A percentile compares a stretch with the other conserved stretches of the same genome.
phyloP scores from a whole-genome alignment of 2,888 invertebrate species.

The Nomada fucata region DNA sequence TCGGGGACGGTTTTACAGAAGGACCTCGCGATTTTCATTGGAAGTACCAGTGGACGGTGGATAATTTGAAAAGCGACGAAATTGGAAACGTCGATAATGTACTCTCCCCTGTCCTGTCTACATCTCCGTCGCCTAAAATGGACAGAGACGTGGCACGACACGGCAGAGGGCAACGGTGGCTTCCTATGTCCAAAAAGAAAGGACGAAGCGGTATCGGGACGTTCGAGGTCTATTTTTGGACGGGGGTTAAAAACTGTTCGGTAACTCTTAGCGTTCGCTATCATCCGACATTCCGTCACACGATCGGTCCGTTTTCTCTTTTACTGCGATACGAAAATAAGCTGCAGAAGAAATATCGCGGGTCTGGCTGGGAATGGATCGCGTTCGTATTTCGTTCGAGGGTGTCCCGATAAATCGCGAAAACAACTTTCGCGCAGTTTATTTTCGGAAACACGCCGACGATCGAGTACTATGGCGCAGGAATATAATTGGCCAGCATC shows the following conservation, averaged over 20 bases:
- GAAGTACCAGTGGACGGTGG: too few relatives aligned
- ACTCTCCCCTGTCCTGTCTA: neutral
- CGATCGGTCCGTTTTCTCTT: constrained; percentile 45
- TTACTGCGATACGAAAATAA: constrained; percentile 46
- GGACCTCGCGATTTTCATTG: too few relatives aligned
- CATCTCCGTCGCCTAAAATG: constrained; percentile 14
- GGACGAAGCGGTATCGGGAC: constrained; percentile 76
- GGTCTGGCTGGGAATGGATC: neutral
- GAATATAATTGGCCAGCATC: too few relatives aligned
- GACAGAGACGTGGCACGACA: neutral
- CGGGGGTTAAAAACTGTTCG: constrained; percentile 79
- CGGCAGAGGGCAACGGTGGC: constrained; percentile 16
- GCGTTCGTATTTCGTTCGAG: neutral
- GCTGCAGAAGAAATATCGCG: neutral
- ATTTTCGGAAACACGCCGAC: too few relatives aligned
- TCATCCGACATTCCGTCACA: constrained; percentile 40
- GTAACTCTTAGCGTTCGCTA: constrained; percentile 57
- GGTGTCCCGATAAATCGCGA: too few relatives aligned
- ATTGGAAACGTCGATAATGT: neutral
- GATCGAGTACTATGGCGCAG: too few relatives aligned
- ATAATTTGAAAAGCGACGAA: neutral
- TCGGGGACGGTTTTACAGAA: neutral
- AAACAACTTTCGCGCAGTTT: too few relatives aligned
- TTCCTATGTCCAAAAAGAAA: constrained; percentile 39
- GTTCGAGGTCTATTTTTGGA: constrained; percentile 80